These are phyloP conservation scores for Rhinatrema bivittatum DNA, from an alignment of 2,797 vertebrate species.

Conservation along the genomic window DNA sequence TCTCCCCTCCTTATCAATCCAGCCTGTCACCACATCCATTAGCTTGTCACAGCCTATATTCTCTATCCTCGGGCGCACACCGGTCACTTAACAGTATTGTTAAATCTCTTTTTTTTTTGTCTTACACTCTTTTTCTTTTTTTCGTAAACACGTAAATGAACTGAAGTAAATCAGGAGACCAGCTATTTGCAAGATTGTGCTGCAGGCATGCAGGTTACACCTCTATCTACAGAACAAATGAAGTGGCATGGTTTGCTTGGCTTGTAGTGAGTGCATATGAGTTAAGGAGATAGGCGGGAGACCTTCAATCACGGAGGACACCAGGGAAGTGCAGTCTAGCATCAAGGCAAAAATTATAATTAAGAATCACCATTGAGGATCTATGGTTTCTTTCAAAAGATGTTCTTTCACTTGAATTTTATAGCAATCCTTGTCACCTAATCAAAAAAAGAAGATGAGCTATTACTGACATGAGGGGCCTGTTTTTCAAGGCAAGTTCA, in stretches of 20 bases:
- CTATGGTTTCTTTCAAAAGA: background rate
- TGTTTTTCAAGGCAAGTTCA: conserved; percentile 8
- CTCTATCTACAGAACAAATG: conserved; percentile 5
- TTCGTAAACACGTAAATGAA: background rate
- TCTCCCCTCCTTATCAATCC: too few relatives aligned
- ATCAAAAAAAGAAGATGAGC: conserved; percentile 5
- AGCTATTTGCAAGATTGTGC: background rate
- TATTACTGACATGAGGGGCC: background rate
- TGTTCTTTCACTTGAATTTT: conserved; percentile 2
- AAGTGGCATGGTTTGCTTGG: too few relatives aligned
- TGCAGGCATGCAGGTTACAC: background rate
- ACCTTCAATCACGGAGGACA: background rate
- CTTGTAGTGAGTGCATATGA: background rate
- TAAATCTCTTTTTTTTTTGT: background rate
- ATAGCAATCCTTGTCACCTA: conserved; percentile 5
- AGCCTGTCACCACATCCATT: too few relatives aligned
- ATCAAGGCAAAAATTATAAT: conserved; percentile 1
- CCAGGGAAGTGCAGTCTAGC: background rate
- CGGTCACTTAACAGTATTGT: background rate
- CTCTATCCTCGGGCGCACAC: background rate
- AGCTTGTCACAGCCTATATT: background rate
- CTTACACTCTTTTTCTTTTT: background rate
- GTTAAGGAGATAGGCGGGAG: background rate
- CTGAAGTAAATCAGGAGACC: background rate
- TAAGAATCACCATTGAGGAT: accelerated